A percentile compares a stretch with the other conserved stretches of the same genome.
Evolutionary conservation across 2,113 vertebrate species (phyloP).

Genomic region (Nyctibius bracteatus): DNA sequence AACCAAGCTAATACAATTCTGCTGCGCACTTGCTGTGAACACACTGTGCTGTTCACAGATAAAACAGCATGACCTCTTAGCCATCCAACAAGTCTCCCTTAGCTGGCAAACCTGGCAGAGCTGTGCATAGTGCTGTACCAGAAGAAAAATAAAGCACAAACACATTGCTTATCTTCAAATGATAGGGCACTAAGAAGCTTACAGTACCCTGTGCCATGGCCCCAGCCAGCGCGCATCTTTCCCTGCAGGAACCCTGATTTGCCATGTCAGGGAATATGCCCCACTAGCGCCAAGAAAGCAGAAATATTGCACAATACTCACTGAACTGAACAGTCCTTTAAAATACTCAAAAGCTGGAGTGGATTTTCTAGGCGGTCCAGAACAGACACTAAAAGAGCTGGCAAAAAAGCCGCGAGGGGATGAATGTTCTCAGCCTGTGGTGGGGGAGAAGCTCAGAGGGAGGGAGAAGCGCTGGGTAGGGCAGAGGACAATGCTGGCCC

Average conservation of each 20-base stretch:
- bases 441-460: neutral
- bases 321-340: neutral
- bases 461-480: neutral
- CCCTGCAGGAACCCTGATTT: neutral
- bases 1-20: neutral
- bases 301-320: neutral
- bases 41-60: neutral
- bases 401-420: neutral
- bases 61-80: neutral
- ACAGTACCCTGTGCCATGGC: neutral
- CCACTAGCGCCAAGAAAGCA: neutral
- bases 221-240: neutral
- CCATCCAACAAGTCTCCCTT: neutral
- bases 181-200: neutral
- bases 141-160: neutral
- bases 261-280: neutral
- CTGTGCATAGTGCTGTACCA: neutral
- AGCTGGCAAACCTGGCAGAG: neutral
- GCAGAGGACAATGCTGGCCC: constrained; percentile 20
- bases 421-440: neutral
- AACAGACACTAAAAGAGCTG: neutral
- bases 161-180: neutral
- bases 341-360: neutral
- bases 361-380: neutral
- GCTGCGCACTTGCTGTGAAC: neutral